A percentile compares a stretch with the other conserved stretches of the same genome.
Evolutionary conservation across 1,140 invertebrate species (phyloP).

Genomic region (Cyphomyrmex costatus): DNA sequence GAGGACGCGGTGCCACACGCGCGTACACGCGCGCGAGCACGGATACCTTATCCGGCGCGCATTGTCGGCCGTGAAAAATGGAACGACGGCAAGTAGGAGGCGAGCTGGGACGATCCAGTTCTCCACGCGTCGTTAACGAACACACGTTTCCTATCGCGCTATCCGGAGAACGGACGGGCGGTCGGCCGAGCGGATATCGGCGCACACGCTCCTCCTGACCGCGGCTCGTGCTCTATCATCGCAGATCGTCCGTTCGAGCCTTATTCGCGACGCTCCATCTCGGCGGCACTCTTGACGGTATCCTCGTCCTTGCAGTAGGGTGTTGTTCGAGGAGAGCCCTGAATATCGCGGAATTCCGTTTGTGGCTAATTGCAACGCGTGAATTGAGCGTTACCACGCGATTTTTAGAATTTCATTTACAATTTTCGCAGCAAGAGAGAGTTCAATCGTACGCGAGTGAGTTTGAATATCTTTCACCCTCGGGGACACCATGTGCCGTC

Average conservation of each 20-base stretch:
- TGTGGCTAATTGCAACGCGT: neutral
- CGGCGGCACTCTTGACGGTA: neutral
- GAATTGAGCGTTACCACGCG: neutral
- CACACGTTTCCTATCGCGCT: slow-evolving; percentile 18
- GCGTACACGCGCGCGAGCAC: neutral
- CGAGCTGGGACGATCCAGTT: slow-evolving; percentile 14
- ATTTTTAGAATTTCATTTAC: no score
- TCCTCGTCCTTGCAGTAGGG: neutral
- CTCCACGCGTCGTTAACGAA: slow-evolving; percentile 1
- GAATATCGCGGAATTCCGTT: no score
- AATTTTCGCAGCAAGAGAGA: no score
- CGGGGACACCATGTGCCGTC: no score
- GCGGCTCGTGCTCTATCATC: slow-evolving; percentile 45
- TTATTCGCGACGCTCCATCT: neutral
- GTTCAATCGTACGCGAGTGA: no score
- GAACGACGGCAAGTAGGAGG: neutral
- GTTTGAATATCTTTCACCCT: no score
- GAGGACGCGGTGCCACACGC: neutral
- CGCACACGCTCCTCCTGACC: neutral
- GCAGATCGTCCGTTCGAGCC: neutral
- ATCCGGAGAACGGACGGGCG: slow-evolving; percentile 8
- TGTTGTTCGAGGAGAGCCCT: neutral
- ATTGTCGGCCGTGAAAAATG: slow-evolving; percentile 14
- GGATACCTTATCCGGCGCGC: neutral
- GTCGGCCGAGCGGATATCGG: slow-evolving; percentile 4